A percentile compares a stretch with the other conserved stretches of the same genome.
These are phyloP conservation scores for Rhincodon typus DNA, from an alignment of 2,797 vertebrate species.

Conservation along the genomic window DNA sequence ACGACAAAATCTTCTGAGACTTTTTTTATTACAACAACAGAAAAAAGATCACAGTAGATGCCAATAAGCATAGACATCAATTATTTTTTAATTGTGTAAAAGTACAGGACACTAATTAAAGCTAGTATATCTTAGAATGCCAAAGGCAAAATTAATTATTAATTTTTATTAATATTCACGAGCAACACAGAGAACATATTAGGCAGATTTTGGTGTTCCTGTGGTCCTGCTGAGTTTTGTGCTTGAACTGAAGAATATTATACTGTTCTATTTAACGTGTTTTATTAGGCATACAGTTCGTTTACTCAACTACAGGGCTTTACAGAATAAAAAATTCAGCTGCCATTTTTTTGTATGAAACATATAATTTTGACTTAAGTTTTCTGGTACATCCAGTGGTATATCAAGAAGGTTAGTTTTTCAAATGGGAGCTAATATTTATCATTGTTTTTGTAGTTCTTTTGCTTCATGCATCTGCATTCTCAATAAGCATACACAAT, in stretches of 20 bases:
- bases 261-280: constrained; percentile 3
- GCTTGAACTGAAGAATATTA: constrained; percentile 54
- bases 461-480: too few relatives aligned
- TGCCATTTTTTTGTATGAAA: background rate
- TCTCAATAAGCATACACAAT: background rate
- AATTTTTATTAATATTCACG: constrained; percentile 99
- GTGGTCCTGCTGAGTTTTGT: constrained; percentile 73
- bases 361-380: background rate
- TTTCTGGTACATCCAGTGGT: background rate
- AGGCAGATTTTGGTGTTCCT: constrained; percentile 89
- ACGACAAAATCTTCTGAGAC: constrained; percentile 62
- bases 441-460: background rate
- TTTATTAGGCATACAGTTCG: constrained; percentile 16
- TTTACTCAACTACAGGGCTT: background rate
- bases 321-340: background rate
- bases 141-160: constrained; percentile 99
- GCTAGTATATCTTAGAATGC: constrained; percentile 98
- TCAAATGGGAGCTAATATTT: background rate
- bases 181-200: constrained; percentile 99
- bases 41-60: constrained; percentile 80
- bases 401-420: background rate
- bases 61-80: constrained; percentile 93
- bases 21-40: constrained; percentile 81
- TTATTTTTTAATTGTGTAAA: constrained; percentile 99
- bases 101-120: constrained; percentile 99